Base-by-base conservation (phyloP, 2,888 invertebrate species). In the Lasius platythorax region DNA sequence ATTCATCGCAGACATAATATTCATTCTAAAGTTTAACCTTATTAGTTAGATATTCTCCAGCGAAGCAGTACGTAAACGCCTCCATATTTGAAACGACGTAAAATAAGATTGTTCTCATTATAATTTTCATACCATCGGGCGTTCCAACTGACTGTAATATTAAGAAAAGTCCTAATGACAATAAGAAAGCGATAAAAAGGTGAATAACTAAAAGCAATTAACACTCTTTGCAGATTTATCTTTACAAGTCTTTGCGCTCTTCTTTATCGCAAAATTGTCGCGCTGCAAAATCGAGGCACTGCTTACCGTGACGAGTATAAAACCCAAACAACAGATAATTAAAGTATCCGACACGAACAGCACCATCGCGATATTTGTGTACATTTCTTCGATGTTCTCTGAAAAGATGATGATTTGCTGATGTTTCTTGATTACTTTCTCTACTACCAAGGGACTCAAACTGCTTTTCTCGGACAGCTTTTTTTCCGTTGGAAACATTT, bases 41-140 rank as follows among this genome's bases (percentile, higher is more conserved):
- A n/a, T 64, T 73, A 18, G 72, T 86, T 15, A 92, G 84, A 63
- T 89, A 91, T 64, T 92, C 91, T 33, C 92, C 92, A 46, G 87
- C 87, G 6, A 87, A 87, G 37, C 91, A 92, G 33, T 85, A 88
- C 61, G 87, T 43, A 33, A 89, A 87, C 1, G 82, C 68, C 56
- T 92, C 90, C 58, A 63, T 50, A n/a, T 83, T 83, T 64, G 86
- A 56, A 12, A 30, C 82, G 0, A 83, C 6, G 9, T 91, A 89
- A 15, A 86, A 87, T 5, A 86, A 15, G 5, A 87, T 9, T 4
- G 56, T 88, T 76, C 84, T 91, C 0, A 86, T n/a, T 18, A 91
- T 30, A 23, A 70, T 67, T 6, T 58, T 8, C 8, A 64, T 1
- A 53, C 37, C 43, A 30, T 87, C 58, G 0, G 85, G 46, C 12